Conservation (phyloP, 2,888 invertebrate species). For the Camponotus fellah region DNA sequence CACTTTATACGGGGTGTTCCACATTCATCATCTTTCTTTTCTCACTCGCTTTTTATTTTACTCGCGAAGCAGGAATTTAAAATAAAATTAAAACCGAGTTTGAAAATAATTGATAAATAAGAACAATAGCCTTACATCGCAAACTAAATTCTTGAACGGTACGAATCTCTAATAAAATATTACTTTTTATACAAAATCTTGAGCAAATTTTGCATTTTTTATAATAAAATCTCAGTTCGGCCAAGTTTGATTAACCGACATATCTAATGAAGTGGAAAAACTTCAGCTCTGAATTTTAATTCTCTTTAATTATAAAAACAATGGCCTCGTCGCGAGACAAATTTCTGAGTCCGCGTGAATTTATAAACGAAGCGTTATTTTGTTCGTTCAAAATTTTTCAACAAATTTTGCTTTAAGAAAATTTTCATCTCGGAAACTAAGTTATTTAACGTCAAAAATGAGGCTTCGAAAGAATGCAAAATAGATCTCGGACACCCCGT, state of each 20-base stretch:
- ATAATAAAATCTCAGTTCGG: conserved; percentile 3
- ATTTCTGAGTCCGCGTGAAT: not conserved
- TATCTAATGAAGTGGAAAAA: not conserved
- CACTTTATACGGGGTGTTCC: conserved; percentile 5
- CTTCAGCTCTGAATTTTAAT: not conserved
- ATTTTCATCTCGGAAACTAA: not conserved
- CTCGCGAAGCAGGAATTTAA: not conserved
- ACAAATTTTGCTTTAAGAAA: conserved; percentile 6
- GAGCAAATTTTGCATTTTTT: not conserved
- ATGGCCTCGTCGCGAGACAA: not conserved
- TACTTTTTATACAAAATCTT: not conserved
- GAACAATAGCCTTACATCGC: not conserved
- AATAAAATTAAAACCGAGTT: conserved; percentile 4
- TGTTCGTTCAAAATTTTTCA: conserved; percentile 2
- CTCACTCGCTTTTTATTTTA: not conserved
- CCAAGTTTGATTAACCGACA: not conserved
- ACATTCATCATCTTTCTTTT: not conserved
- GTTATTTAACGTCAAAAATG: not conserved
- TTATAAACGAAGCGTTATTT: not conserved
- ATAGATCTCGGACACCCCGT: not conserved
- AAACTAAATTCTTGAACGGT: not conserved
- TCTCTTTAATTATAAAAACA: not conserved
- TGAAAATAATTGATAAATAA: not conserved
- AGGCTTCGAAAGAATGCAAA: not conserved
- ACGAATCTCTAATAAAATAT: not conserved